A percentile compares a stretch with the other conserved stretches of the same genome.
Evolutionary conservation across 2,797 vertebrate species (phyloP).

Genomic region (Poecilia velifera): DNA sequence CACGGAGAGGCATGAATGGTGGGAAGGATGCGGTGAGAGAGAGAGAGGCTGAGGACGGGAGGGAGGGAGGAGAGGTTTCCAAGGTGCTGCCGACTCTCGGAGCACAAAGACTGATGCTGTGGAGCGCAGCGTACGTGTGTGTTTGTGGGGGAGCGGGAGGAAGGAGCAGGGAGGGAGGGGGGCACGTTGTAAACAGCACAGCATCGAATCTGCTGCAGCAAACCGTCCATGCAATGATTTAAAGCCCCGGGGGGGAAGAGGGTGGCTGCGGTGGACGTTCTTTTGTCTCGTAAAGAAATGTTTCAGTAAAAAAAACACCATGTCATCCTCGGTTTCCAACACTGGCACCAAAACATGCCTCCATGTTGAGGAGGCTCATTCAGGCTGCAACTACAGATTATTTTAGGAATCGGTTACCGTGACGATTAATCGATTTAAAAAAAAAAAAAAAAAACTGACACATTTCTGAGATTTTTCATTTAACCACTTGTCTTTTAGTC

Average conservation of each 20-base stretch:
- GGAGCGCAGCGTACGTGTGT: conserved; percentile 66
- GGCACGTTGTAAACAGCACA: conserved; percentile 82
- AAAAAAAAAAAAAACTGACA: too few relatives aligned
- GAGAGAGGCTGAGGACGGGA: conserved; percentile 62
- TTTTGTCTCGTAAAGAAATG: conserved; percentile 69
- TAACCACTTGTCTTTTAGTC: too few relatives aligned
- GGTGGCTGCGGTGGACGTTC: conserved; percentile 63
- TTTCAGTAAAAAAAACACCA: conserved; percentile 65
- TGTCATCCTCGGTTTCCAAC: conserved; percentile 33
- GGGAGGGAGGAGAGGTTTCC: conserved; percentile 74
- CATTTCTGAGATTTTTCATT: too few relatives aligned
- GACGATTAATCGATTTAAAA: too few relatives aligned
- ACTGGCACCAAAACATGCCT: conserved; percentile 17
- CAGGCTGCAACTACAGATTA: too few relatives aligned
- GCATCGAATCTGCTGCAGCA: conserved; percentile 88
- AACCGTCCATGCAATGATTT: conserved; percentile 84
- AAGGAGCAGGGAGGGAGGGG: conserved; percentile 48
- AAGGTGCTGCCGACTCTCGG: conserved; percentile 78
- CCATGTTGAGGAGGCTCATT: conserved; percentile 20
- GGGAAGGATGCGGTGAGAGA: conserved; percentile 65
- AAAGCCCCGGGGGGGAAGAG: conserved; percentile 61
- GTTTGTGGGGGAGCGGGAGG: conserved; percentile 27
- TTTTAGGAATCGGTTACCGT: too few relatives aligned
- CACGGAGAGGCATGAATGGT: conserved; percentile 83
- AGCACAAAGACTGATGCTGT: conserved; percentile 86